These are phyloP conservation scores for Arizona elegans DNA, from an alignment of 2,113 vertebrate genomes.

Conservation along the genomic window DNA sequence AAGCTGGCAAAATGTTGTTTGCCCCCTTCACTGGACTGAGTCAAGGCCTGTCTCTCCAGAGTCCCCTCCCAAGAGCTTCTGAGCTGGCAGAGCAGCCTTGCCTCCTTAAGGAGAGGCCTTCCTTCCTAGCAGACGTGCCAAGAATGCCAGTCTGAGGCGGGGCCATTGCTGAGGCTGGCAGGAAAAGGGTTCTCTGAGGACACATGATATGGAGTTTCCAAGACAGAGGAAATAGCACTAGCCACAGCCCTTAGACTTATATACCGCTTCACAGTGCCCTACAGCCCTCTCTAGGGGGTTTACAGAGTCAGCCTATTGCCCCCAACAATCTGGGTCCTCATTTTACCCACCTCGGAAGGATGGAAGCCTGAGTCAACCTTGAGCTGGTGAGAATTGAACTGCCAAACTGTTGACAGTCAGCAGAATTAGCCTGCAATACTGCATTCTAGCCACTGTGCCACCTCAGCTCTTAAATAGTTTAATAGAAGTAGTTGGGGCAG, in stretches of 20 bases:
- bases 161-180: not conserved
- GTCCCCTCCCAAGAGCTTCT: not conserved
- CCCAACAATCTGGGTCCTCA: not conserved
- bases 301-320: not conserved
- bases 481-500: not conserved
- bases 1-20: not conserved
- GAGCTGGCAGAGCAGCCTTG: not conserved
- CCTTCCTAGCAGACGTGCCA: not conserved
- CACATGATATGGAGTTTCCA: not conserved
- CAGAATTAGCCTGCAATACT: no score
- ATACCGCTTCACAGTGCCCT: not conserved
- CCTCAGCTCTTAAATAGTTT: no score
- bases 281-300: not conserved
- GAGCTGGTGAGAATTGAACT: not conserved
- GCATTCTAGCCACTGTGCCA: no score
- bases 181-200: not conserved
- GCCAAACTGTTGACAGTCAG: no score
- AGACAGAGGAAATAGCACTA: not conserved
- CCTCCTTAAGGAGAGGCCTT: not conserved
- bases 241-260: not conserved
- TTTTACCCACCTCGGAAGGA: not conserved
- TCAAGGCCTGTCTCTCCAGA: not conserved
- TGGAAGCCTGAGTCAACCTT: not conserved
- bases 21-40: not conserved
- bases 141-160: not conserved